Evolutionary conservation across 2,113 vertebrate species (phyloP).

Genomic region (Solenodon paradoxus): DNA sequence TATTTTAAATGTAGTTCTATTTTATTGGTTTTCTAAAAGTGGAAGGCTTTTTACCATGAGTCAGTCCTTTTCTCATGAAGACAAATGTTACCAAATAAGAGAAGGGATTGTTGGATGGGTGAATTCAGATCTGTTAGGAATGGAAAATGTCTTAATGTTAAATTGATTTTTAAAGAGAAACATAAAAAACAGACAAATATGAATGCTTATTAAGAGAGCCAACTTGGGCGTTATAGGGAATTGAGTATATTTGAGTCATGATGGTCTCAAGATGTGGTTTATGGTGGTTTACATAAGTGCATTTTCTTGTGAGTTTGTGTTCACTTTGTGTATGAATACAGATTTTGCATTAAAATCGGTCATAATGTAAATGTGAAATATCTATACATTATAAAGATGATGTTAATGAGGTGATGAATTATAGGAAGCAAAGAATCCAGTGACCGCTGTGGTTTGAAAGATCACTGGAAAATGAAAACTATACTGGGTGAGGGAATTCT

Average conservation of each 20-base stretch:
- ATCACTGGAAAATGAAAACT: background rate
- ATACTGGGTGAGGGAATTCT: background rate
- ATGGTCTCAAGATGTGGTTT: background rate
- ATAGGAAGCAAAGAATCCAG: background rate
- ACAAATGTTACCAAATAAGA: background rate
- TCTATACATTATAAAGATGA: background rate
- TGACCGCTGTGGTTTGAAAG: background rate
- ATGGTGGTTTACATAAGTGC: background rate
- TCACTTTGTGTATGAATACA: background rate
- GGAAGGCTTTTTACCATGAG: background rate
- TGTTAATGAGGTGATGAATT: background rate
- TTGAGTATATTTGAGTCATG: background rate
- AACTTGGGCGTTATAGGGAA: background rate
- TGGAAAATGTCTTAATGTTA: background rate
- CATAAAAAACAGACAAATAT: background rate
- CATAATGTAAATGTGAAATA: background rate
- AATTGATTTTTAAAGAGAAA: constrained; percentile 14
- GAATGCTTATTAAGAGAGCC: background rate
- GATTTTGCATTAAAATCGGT: background rate
- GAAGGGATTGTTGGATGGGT: background rate
- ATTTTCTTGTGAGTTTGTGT: background rate
- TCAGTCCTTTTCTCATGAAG: background rate
- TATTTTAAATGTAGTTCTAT: constrained; percentile 6
- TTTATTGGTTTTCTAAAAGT: background rate
- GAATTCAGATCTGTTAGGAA: background rate